Evolutionary conservation across 2,888 invertebrate species (phyloP).

Genomic region (Melolontha melolontha): DNA sequence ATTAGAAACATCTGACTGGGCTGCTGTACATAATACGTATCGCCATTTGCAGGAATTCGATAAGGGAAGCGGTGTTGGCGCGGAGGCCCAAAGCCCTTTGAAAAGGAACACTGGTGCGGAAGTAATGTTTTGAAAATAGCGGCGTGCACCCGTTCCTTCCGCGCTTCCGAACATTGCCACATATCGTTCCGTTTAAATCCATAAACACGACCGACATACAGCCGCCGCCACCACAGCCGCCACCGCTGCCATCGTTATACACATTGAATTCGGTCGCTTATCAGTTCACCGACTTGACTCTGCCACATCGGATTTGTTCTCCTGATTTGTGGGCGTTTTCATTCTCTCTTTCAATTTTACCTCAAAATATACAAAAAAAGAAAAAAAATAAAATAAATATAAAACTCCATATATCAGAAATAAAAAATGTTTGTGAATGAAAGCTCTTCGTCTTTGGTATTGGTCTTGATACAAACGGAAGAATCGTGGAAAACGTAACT

Average conservation of each 20-base stretch:
- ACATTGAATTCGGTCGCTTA: conserved; percentile 9
- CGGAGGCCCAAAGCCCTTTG: conserved; percentile 52
- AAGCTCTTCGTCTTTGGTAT: no score
- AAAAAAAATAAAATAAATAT: no score
- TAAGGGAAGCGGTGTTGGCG: conserved; percentile 52
- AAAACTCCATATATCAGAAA: no score
- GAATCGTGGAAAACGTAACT: no score
- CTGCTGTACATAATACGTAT: conserved; percentile 50
- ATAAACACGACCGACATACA: conserved; percentile 23
- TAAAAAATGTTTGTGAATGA: no score
- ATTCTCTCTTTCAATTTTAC: no score
- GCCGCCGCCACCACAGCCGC: no score
- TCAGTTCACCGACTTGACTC: conserved; percentile 16
- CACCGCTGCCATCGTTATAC: no score
- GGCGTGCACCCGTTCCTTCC: conserved; percentile 50
- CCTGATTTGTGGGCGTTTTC: no score
- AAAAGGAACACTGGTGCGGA: conserved; percentile 61
- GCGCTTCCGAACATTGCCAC: conserved; percentile 31
- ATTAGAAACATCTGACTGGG: neutral
- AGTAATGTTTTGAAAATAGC: conserved; percentile 62
- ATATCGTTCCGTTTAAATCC: conserved; percentile 33
- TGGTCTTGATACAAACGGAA: no score
- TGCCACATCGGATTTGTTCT: no score
- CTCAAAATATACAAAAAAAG: no score
- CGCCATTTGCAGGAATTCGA: conserved; percentile 59